Base-by-base conservation (phyloP, 2,113 vertebrate genomes). In the Gambusia holbrooki region DNA sequence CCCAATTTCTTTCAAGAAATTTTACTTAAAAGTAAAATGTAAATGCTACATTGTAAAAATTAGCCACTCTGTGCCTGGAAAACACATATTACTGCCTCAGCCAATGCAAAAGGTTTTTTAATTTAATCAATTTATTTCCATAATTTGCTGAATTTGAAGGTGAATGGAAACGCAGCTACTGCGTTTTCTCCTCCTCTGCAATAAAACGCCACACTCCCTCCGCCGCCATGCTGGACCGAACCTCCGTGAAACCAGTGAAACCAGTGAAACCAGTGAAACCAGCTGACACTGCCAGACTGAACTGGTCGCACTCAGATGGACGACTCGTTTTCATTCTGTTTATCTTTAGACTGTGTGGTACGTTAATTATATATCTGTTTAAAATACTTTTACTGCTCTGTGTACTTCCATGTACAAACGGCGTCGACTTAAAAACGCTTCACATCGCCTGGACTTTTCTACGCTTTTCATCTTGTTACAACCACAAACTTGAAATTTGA, bases 261-360 rank as follows among this genome's bases (percentile, higher is more conserved):
- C 51, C 90, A 89, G 88, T 79, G 77, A 83, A 83, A 79, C 51
- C 90, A 89, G 88, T 79, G 77, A 83, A 83, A 79, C 51, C 90
- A 89, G 88, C 87, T 83, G 25, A 82, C 87, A 85, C 90, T 90
- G 89, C 89, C 92, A 80, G 72, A 68, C 67, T 37, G 17, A 54
- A 87, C 79, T 12, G 42, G 35, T 19, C 45, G 5, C 42, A 6
- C 45, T 25, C 40, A n/a, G 33, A 40, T 28, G 65, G 65, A 67
- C 33, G 25, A n/a, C 29, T 30, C 28, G 30, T 17, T 58, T 51
- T 58, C 25, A 58, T n/a, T n/a, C 51, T 22, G 9, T 30, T 32
- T 29, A 32, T 62, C 29, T 30, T 19, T 58, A 58, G 25, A 8
- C 51, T 63, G 11, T 33, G 22, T 22, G 30, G 17, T 32, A 32